Evolutionary conservation across 2,888 invertebrate species (phyloP), one percentile per base, ranked within the genome.

Genomic region (Galeruca laticollis): DNA sequence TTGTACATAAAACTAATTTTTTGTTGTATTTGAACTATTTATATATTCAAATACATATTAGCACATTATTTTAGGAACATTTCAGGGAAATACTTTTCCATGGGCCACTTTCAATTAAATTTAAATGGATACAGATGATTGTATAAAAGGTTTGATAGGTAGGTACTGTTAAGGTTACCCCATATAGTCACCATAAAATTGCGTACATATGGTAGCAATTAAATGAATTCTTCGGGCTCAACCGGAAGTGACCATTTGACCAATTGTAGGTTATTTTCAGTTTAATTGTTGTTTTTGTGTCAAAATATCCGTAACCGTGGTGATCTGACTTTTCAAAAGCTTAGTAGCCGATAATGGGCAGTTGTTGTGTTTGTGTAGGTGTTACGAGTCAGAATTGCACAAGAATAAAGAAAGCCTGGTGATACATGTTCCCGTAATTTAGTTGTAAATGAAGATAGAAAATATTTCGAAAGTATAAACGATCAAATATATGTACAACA

Each of bases 221-320:
- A 75, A 66, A 68, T 54, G 49, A 59, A 66, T 66, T 56, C 26
- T 66, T 66, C 33, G 35, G 20, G 59, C 59, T 20, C 35, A 60
- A 35, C 63, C 71, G 75, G 75, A 76, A 76, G 70, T 74, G 68
- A 69, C 74, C 74, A 69, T 74, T 75, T 73, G 75, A 69, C 75
- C 75, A 73, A 73, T 74, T 73, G 75, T 72, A 65, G 67, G 59
- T 68, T 68, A 71, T 72, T 72, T 74, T 71, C 69, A 68, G 60
- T 54, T 63, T 68, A 68, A 73, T 73, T 75, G 71, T 71, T 72
- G 64, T 68, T 69, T 68, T 69, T 65, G 72, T 66, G 69, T 61
- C 56, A 56, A 67, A 31, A 52, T 61, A 60, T 31, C 47, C 70
- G 69, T 70, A 52, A 72, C 66, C 73, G 69, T 75, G 75, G 60